Conservation (phyloP, 2,113 vertebrate genomes). For the Pholis gunnellus region DNA sequence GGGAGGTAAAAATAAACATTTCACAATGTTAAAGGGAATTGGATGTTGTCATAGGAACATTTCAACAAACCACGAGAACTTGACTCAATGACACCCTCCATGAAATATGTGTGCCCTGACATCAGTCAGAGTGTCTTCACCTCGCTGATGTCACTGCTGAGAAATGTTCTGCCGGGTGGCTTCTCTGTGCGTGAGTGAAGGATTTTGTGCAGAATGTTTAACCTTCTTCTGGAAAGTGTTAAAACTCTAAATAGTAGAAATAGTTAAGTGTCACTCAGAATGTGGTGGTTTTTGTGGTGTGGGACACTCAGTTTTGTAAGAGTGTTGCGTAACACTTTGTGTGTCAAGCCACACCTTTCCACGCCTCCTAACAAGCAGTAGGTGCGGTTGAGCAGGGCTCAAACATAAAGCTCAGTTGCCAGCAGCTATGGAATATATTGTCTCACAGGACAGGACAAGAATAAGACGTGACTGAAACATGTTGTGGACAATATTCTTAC, state of each 20-base stretch:
- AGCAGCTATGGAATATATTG: constrained; percentile 12
- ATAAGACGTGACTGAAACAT: constrained; percentile 53
- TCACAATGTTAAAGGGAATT: neutral
- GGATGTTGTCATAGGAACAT: neutral
- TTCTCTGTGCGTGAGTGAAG: neutral
- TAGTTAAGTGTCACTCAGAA: neutral
- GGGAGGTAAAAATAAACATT: constrained; percentile 14
- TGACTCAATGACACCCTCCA: neutral
- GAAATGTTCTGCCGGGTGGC: constrained; percentile 5
- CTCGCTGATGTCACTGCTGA: constrained; percentile 30
- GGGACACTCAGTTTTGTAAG: neutral
- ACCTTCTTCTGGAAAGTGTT: neutral
- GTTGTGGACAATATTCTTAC: constrained; percentile 67
- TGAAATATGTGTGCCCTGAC: constrained; percentile 10
- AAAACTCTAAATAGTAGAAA: neutral
- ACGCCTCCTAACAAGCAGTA: constrained; percentile 44
- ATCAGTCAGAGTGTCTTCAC: constrained; percentile 2
- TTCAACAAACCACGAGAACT: neutral
- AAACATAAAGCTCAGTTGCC: constrained; percentile 31
- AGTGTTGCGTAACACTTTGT: constrained; percentile 57
- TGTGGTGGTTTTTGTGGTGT: neutral
- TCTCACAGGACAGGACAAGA: constrained; percentile 14
- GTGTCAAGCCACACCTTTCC: constrained; percentile 69
- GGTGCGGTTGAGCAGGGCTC: constrained; percentile 18
- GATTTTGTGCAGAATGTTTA: neutral